Evolutionary conservation across 1,140 invertebrate species (phyloP).

Genomic region (Halictus rubicundus): DNA sequence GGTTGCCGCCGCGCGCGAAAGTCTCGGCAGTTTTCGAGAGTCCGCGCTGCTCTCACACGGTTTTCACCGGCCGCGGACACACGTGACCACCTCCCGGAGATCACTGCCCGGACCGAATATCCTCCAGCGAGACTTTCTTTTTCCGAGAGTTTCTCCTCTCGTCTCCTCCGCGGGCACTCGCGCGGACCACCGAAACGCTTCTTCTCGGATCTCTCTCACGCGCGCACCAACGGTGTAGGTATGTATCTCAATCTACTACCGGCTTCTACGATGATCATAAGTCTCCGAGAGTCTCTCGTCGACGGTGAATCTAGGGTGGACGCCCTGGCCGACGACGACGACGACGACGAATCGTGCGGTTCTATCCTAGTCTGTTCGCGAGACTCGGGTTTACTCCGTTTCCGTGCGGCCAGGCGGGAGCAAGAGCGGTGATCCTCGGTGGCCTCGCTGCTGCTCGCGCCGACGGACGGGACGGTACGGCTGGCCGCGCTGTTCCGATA

Average conservation of each 20-base stretch:
- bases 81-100: constrained; percentile 46
- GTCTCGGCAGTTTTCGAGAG: constrained; percentile 10
- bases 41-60: constrained; percentile 28
- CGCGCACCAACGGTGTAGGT: too few species aligned
- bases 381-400: constrained; percentile 24
- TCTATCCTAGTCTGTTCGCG: too few species aligned
- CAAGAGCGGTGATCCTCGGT: neutral
- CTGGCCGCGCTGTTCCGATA: constrained; percentile 27
- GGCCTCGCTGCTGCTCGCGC: constrained; percentile 16
- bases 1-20: constrained; percentile 9
- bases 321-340: too few species aligned
- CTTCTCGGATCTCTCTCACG: too few species aligned
- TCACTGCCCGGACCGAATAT: constrained; percentile 36
- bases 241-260: too few species aligned
- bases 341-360: too few species aligned
- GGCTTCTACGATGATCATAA: too few species aligned
- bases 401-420: neutral
- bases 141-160: constrained; percentile 35
- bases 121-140: constrained; percentile 41
- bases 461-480: neutral
- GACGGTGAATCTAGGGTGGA: too few species aligned
- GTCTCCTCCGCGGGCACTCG: too few species aligned
- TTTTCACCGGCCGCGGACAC: constrained; percentile 34
- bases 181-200: too few species aligned
- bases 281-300: too few species aligned